These are phyloP conservation scores for Notiomystis cincta DNA, from an alignment of 2,113 vertebrate genomes.

Conservation along the genomic window DNA sequence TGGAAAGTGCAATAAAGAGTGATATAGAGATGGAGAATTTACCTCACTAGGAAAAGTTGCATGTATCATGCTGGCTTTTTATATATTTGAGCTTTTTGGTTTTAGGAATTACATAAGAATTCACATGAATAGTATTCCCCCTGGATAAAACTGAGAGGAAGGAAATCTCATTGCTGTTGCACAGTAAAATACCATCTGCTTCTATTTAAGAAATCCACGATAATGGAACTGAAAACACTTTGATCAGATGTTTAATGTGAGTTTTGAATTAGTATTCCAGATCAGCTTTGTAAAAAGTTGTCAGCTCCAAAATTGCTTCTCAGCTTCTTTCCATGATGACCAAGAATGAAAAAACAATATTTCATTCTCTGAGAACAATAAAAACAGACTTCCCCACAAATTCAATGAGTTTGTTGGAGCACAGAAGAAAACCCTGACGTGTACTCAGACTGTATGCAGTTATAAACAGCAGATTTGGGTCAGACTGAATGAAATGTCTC, in stretches of 20 bases:
- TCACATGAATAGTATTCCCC: not conserved
- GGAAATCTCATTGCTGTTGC: not conserved
- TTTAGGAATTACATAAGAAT: not conserved
- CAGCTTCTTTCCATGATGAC: not conserved
- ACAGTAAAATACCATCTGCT: slow-evolving; percentile 39
- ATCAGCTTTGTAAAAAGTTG: not conserved
- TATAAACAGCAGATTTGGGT: slow-evolving; percentile 13
- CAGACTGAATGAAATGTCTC: not conserved
- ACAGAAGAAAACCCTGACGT: not conserved
- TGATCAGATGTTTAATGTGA: slow-evolving; percentile 45
- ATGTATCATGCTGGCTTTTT: not conserved
- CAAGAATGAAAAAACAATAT: not conserved
- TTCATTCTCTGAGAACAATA: slow-evolving; percentile 12
- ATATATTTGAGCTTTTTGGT: not conserved
- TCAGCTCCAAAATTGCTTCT: slow-evolving; percentile 5
- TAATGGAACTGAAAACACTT: slow-evolving; percentile 42
- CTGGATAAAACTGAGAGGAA: not conserved
- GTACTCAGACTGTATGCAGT: not conserved
- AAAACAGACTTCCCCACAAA: not conserved
- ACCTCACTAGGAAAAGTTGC: not conserved
- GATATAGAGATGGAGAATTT: not conserved
- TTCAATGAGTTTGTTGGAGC: not conserved
- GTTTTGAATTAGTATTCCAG: slow-evolving; percentile 27
- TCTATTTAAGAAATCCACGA: slow-evolving; percentile 28
- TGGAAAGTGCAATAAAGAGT: not conserved